Evolutionary conservation across 2,113 vertebrate genomes (phyloP).

Genomic region (Acrocephalus kingi): DNA sequence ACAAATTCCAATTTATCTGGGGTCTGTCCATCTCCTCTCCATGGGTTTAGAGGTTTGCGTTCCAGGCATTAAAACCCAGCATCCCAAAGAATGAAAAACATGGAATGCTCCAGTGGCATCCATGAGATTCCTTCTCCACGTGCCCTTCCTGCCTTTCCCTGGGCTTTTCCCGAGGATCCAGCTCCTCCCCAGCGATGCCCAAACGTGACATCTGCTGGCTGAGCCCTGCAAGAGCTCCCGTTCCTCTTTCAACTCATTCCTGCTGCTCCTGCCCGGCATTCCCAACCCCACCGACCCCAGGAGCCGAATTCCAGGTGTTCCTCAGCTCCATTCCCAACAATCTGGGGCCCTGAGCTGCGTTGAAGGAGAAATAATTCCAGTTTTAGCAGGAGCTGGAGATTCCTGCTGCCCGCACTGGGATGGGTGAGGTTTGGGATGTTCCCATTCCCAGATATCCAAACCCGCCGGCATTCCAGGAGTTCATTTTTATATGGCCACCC

Average conservation of each 20-base stretch:
- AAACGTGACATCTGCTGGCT: conserved; percentile 64
- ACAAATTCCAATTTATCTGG: accelerated
- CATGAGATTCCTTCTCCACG: accelerated
- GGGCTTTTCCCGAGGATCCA: background rate
- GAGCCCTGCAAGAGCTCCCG: background rate
- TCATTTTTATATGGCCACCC: accelerated
- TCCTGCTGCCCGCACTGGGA: background rate
- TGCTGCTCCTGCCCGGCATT: background rate
- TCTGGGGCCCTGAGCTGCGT: background rate
- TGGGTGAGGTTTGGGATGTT: background rate
- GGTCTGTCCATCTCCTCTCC: background rate
- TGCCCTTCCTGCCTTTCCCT: accelerated
- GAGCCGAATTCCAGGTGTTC: background rate
- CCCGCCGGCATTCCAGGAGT: background rate
- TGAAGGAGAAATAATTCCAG: background rate
- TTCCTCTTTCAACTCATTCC: background rate
- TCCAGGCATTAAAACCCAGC: background rate
- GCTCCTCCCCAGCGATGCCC: background rate
- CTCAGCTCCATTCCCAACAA: background rate
- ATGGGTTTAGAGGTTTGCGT: background rate
- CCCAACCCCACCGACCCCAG: background rate
- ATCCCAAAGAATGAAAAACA: accelerated
- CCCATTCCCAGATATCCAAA: background rate
- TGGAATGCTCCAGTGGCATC: too few relatives aligned
- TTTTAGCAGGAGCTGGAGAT: background rate